Conservation (phyloP, 2,797 vertebrate genomes). For the Cossypha niveicapilla region DNA sequence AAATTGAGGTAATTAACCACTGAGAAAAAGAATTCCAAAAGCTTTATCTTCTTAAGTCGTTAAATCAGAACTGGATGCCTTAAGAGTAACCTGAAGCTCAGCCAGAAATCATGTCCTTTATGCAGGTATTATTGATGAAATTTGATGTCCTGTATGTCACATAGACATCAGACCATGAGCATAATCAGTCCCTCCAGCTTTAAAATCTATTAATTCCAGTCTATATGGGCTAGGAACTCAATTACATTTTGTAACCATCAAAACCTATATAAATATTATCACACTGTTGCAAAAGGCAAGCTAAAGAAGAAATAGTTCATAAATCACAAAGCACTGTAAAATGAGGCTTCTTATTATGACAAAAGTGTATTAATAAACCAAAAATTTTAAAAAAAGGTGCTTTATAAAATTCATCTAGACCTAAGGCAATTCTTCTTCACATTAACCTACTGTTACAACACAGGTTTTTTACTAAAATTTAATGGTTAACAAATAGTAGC, state of each 20-base stretch:
- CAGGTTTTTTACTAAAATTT: not conserved
- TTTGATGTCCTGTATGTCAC: not conserved
- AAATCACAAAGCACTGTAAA: not conserved
- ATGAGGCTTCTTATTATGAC: not conserved
- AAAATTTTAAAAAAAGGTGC: fast-evolving
- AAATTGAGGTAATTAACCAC: not conserved
- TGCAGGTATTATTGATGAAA: not conserved
- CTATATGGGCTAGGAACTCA: not conserved
- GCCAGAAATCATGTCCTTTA: not conserved
- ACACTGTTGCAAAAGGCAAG: not conserved
- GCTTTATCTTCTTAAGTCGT: not conserved
- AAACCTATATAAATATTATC: not conserved
- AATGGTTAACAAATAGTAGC: not conserved
- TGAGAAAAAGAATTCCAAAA: not conserved
- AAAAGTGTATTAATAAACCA: not conserved
- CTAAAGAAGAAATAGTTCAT: not conserved
- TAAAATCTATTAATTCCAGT: slow-evolving; percentile 5
- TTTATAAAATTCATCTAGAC: not conserved
- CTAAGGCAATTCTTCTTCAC: not conserved
- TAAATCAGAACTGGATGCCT: not conserved
- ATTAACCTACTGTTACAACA: not conserved
- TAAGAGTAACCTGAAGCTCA: not conserved
- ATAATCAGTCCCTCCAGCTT: not conserved
- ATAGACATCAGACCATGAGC: not conserved
- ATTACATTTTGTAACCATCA: not conserved